Evolutionary conservation across 1,140 invertebrate genomes (phyloP), one percentile per base, ranked within the genome.

Genomic region (Meloidogyne hapla): DNA sequence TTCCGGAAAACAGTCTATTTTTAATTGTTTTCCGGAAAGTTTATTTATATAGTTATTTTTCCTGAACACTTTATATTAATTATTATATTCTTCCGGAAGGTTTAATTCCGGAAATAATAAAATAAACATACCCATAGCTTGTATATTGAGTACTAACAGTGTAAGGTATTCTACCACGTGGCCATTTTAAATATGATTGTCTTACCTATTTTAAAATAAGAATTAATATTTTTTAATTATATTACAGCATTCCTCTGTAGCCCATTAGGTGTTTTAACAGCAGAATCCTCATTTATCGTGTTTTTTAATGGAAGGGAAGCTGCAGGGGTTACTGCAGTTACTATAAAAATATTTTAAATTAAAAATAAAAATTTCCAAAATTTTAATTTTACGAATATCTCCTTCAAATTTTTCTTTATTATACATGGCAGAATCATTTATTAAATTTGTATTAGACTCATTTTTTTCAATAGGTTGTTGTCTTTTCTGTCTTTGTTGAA

Each of bases 371-470:
- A 38, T 73, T 56, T n/a, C 13, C 9, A 21, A n/a, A 48, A 25
- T 25, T 15, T 12, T n/a, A 6, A 13, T 40, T 72, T 26, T 74
- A 87, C 84, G 75, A 69, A 86, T 86, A 77, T 86, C 84, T 42
- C 84, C 84, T 74, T 86, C 84, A 67, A 86, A 86, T 62, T 81
- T 45, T 21, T 77, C 69, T 33, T 76, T 62, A 69, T 83, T 83
- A 69, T 86, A 86, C 84, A 86, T 87, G 28, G 84, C 81, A 13
- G 84, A 81, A 26, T 86, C 85, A 75, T 87, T 80, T 12, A 84
- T 72, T 23, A 26, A 13, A n/a, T 25, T 3, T 33, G 1, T 13
- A 38, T 77, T 23, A 38, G 42, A 33, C 25, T 33, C 15, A 38
- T 45, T 21, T 40, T 76, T 26, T 56, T 77, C 33, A 0, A 8